Base-by-base conservation (phyloP, 1,140 invertebrate species). In the Orchestia grillus region DNA sequence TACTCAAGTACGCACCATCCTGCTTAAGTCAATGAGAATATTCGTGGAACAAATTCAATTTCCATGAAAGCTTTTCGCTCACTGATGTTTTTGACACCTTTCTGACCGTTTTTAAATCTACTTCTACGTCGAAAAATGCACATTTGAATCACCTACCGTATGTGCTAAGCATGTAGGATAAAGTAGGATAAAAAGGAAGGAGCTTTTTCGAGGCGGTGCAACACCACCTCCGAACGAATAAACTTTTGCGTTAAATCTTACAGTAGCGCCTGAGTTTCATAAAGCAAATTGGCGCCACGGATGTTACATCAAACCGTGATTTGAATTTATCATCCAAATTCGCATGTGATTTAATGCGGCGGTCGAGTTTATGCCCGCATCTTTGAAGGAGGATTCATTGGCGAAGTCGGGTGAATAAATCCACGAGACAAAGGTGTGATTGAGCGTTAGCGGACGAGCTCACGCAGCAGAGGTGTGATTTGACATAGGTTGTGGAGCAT, bases 401-500 rank as follows among this genome's bases (percentile, higher is more conserved):
- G 15, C 15, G 62, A 77, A 28, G 62, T 77, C 62, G 11, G 28
- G 62, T 77, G 62, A 77, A 77, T 77, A 77, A 77, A 77, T 77
- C 62, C 62, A 77, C 62, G 62, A 77, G 62, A 36, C 62, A 77
- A 77, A 77, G 62, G 62, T 77, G 62, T 77, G 62, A 77, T 77
- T 77, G 62, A 77, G 62, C 62, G 62, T 77, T 77, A 77, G 62
- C 62, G 62, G 62, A 77, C 62, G 62, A 77, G 62, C 62, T 77
- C 62, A 77, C 62, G 62, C 36, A 77, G 62, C 62, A 77, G 62
- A 77, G 62, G 62, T 77, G 62, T 77, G 62, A 77, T 77, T 77
- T 77, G 62, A 77, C 62, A 77, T 77, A 36, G 62, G 15, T 77
- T 77, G 62, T 23, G 62, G 62, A 77, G 62, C 62, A 77, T 77